Evolutionary conservation across 2,888 invertebrate genomes (phyloP), one percentile per base, ranked within the genome.

Genomic region (Dione vanillae): DNA sequence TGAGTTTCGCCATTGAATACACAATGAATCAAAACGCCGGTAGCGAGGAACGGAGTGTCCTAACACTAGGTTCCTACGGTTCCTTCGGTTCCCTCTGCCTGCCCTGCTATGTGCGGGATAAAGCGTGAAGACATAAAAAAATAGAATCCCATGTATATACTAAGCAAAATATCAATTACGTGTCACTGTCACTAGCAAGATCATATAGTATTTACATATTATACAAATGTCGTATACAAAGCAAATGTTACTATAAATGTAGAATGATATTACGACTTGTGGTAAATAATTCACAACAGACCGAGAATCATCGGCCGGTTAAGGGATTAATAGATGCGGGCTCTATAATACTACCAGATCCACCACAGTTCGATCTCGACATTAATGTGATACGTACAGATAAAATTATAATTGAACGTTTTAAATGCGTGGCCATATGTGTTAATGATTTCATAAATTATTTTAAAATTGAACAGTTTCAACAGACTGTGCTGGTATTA

Each of bases 371-470:
- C 64, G 61, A 66, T 71, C 65, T 68, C 69, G 69, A n/a, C 49
- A 70, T 67, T 71, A 65, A 73, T 68, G 47, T 45, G 37, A 66
- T 69, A 19, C 52, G 16, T 37, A 69, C 61, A 68, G 47, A 56
- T 69, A 56, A 62, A 69, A 69, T 56, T 56, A 47, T 51, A 27
- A 72, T 72, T 69, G 62, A 69, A 69, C 37, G 58, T 19, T 66
- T 59, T 35, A 72, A 62, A 66, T 66, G 56, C 56, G 43, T 37
- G 41, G 62, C 54, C 62, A 19, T 54, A 54, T 62, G 37, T 56
- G 62, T 52, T 72, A 72, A 72, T 69, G 66, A 66, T 69, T 69
- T 58, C 58, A 72, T 72, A 67, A 64, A 66, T 72, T 69, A 72
- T 69, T 72, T 66, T 40, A 43, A 56, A 69, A 64, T 66, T 61